A percentile compares a stretch with the other conserved stretches of the same genome.
Conservation (phyloP, 2,888 invertebrate species). For the Synanthedon andrenaeformis region DNA sequence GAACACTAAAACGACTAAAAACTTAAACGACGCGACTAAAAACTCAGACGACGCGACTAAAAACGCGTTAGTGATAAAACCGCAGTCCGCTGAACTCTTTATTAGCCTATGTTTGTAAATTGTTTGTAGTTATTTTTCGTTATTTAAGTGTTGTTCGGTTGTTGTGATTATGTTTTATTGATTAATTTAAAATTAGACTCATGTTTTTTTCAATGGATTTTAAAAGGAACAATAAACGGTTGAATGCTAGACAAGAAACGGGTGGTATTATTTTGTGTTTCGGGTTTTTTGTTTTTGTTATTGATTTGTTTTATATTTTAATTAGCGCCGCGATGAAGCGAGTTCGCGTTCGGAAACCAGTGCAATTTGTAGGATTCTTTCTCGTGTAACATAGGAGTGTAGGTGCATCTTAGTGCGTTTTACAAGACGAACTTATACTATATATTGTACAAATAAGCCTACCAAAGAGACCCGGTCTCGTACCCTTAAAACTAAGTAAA, state of each 20-base stretch:
- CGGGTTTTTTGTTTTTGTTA: slow-evolving; percentile 55
- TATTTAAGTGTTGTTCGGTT: slow-evolving; percentile 71
- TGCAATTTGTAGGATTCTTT: slow-evolving; percentile 71
- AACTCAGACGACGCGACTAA: too few relatives aligned
- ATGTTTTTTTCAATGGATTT: slow-evolving; percentile 48
- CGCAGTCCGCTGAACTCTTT: slow-evolving; percentile 58
- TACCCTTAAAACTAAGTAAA: slow-evolving; percentile 68
- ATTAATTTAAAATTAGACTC: slow-evolving; percentile 39
- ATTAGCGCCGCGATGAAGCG: slow-evolving; percentile 62
- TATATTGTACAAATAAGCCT: slow-evolving; percentile 72
- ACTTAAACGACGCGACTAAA: neutral
- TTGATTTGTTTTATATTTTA: slow-evolving; percentile 57
- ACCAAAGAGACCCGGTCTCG: slow-evolving; percentile 73
- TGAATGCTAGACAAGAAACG: slow-evolving; percentile 67
- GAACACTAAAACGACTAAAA: slow-evolving; percentile 40
- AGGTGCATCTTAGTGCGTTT: slow-evolving; percentile 63
- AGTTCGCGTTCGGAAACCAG: slow-evolving; percentile 68
- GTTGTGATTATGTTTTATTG: slow-evolving; percentile 66
- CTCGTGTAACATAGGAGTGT: slow-evolving; percentile 67
- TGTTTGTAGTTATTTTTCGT: slow-evolving; percentile 68
- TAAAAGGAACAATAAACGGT: slow-evolving; percentile 61
- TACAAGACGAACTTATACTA: slow-evolving; percentile 50
- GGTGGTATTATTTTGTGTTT: slow-evolving; percentile 70
- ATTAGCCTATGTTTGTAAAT: slow-evolving; percentile 64
- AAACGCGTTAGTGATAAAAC: slow-evolving; percentile 29